Base-by-base conservation (phyloP, 1,140 invertebrate species). In the Caenorhabditis remanei region DNA sequence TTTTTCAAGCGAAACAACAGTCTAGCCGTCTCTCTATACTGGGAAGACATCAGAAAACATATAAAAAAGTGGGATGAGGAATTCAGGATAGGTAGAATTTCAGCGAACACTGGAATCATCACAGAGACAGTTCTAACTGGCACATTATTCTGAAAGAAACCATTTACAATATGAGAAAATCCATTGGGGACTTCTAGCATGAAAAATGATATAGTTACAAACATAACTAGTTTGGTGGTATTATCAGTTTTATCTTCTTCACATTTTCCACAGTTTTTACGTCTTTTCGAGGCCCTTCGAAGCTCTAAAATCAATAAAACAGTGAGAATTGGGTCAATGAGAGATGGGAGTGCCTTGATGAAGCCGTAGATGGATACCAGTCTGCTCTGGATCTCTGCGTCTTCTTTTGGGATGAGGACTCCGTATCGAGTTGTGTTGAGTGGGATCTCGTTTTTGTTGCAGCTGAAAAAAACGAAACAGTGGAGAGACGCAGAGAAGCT, bases 141-240 rank as follows among this genome's bases (percentile, higher is more conserved):
- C 13, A 71, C 65, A 71, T 71, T 71, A n/a, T 46, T 14, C 6
- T 71, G 24, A 4, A 46, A 43, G 19, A 71, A 71, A 6, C 65
- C 65, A 46, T 71, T 71, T 11, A 71, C 65, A 71, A 71, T 11
- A 71, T 71, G 65, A 6, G 65, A 71, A 43, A 71, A 71, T 6
- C 65, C 65, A 71, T 71, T 71, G 21, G 65, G 65, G n/a, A 71
- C 40, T 46, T 71, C 65, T 0, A 71, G 65, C 4, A 71, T 16
- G 24, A 71, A 71, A n/a, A 71, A 71, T 0, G 65, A 71, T 4
- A 71, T 71, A 4, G 65, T 71, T 11, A 71, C 65, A n/a, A 71
- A 71, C 41, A 43, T 43, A 4, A 71, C 65, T 4, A 71, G 19
- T 43, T 71, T 71, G 14, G 65, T 71, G 4, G 65, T 71, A 19